These are phyloP conservation scores for Idaea straminata DNA, from an alignment of 2,888 invertebrate species.

Conservation along the genomic window DNA sequence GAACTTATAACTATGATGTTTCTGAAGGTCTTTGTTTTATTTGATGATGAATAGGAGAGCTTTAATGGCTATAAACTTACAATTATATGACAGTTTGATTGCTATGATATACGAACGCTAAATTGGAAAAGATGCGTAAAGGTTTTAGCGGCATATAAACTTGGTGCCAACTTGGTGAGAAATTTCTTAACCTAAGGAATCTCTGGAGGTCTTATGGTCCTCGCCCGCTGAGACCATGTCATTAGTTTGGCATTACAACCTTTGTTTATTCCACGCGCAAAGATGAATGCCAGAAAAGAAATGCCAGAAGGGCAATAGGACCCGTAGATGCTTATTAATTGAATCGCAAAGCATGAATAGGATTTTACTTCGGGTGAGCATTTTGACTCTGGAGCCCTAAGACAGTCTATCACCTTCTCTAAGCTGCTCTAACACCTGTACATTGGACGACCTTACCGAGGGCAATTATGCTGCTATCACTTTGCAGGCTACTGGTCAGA, in stretches of 20 bases:
- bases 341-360: background rate
- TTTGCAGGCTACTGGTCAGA: no score
- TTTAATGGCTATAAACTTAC: background rate
- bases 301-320: background rate
- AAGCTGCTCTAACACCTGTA: background rate
- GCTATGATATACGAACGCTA: background rate
- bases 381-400: background rate
- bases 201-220: no score
- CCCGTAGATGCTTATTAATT: background rate
- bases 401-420: background rate
- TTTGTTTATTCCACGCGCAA: no score
- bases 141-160: no score
- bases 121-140: no score
- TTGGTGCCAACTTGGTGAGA: background rate
- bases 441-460: no score
- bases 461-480: no score
- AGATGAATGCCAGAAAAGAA: no score
- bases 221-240: no score
- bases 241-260: background rate
- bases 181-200: no score
- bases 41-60: background rate
- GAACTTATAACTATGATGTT: slow-evolving; percentile 4
- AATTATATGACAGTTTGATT: background rate
- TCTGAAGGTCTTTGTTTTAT: background rate
- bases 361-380: background rate